Evolutionary conservation across 1,140 invertebrate genomes (phyloP).

Genomic region (Platyscapa corneri): DNA sequence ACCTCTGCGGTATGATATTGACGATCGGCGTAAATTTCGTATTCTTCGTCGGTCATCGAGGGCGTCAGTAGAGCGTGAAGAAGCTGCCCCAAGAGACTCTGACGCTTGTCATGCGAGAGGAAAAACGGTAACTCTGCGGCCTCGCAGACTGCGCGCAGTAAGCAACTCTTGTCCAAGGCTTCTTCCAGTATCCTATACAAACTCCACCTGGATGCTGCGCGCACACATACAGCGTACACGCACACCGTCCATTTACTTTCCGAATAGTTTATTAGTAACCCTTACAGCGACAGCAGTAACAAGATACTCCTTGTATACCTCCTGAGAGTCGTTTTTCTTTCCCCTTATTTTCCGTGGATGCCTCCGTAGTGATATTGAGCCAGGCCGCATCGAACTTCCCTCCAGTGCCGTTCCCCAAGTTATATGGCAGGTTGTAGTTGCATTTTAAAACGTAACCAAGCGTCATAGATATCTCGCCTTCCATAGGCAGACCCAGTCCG

Average conservation of each 20-base stretch:
- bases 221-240: neutral
- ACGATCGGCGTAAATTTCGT: constrained; percentile 67
- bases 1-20: constrained; percentile 69
- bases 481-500: constrained; percentile 74
- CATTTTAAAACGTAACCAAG: constrained; percentile 74
- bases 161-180: constrained; percentile 78
- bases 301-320: constrained; percentile 21
- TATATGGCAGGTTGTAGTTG: constrained; percentile 72
- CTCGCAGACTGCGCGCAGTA: constrained; percentile 85
- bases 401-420: constrained; percentile 43
- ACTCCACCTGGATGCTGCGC: constrained; percentile 63
- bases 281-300: neutral
- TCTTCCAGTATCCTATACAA: constrained; percentile 71
- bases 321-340: neutral
- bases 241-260: neutral
- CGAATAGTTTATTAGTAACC: neutral
- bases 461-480: constrained; percentile 72
- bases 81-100: constrained; percentile 73
- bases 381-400: no score
- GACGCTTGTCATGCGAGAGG: constrained; percentile 71
- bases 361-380: no score
- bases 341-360: neutral
- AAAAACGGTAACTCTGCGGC: constrained; percentile 80
- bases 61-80: constrained; percentile 73
- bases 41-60: constrained; percentile 66